These are phyloP conservation scores for Neomorphus geoffroyi DNA, from an alignment of 2,797 vertebrate genomes.

Conservation along the genomic window DNA sequence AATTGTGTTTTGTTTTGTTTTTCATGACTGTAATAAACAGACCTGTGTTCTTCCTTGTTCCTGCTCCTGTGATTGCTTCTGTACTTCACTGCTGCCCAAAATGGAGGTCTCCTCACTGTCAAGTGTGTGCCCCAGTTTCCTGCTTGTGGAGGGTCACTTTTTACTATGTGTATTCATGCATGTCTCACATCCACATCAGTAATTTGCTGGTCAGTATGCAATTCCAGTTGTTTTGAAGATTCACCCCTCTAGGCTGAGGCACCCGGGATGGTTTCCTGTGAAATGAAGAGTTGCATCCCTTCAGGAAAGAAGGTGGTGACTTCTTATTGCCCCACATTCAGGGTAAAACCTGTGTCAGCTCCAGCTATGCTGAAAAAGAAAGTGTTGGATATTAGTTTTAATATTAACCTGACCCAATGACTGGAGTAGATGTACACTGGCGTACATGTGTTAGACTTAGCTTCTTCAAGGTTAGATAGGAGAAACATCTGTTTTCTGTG, in stretches of 20 bases:
- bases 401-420: not conserved
- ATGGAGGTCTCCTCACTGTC: not conserved
- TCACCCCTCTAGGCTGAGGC: not conserved
- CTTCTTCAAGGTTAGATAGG: not conserved
- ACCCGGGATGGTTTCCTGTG: not conserved
- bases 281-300: not conserved
- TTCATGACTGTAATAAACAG: not conserved
- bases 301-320: not conserved
- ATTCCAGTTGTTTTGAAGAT: not conserved
- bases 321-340: not conserved
- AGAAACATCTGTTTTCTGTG: not conserved
- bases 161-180: rapidly evolving
- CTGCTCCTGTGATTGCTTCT: not conserved
- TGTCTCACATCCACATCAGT: rapidly evolving
- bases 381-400: not conserved
- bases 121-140: not conserved
- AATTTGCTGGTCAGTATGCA: not conserved
- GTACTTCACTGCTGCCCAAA: not conserved
- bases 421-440: not conserved
- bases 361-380: not conserved
- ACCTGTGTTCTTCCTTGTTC: not conserved
- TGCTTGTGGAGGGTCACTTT: not conserved
- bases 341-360: not conserved
- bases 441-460: not conserved
- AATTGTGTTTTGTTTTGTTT: not conserved